Base-by-base conservation (phyloP, 2,797 vertebrate species). In the Gambelia wislizenii region DNA sequence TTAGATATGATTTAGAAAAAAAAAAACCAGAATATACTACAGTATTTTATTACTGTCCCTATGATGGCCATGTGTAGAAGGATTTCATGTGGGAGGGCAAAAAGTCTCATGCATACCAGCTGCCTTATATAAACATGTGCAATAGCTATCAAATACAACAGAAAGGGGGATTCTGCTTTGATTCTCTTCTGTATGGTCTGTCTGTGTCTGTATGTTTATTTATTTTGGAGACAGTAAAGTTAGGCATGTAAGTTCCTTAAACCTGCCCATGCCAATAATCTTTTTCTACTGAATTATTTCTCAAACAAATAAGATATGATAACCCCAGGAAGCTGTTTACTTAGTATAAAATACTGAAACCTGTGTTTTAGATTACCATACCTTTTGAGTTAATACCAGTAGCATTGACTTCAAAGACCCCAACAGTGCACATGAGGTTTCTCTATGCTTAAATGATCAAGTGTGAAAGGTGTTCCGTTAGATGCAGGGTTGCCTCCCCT, bases 21-120 rank as follows among this genome's bases (percentile, higher is more conserved):
- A n/a, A n/a, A n/a, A n/a, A n/a, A n/a, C n/a, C n/a, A n/a, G n/a
- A n/a, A n/a, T n/a, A n/a, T n/a, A n/a, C n/a, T n/a, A n/a, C n/a
- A n/a, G n/a, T n/a, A 44, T 84, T 91, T 75, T 87, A 16, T 86
- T 91, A 87, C 2, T 14, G 2, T 42, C 20, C 83, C 56, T 83
- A 7, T 3, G 33, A 12, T 69, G 92, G 56, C 4, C 85, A n/a
- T 79, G 3, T 93, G 87, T 30, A 87, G 56, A 86, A 83, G 92
- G 49, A 91, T 93, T 95, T 89, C 89, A 64, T 83, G 87, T 10
- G 36, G 30, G 12, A 3, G 33, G 16, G 75, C 77, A 82, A 79
- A 79, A 81, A 77, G 39, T 20, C 84, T 13, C 86, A 87, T 86
- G 88, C 25, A 69, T 59, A 74, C 69, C 85, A 47, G 18, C 6